phyloP scores from a whole-genome alignment of 2,888 invertebrate species.

The Drosophila mayaguana region DNA sequence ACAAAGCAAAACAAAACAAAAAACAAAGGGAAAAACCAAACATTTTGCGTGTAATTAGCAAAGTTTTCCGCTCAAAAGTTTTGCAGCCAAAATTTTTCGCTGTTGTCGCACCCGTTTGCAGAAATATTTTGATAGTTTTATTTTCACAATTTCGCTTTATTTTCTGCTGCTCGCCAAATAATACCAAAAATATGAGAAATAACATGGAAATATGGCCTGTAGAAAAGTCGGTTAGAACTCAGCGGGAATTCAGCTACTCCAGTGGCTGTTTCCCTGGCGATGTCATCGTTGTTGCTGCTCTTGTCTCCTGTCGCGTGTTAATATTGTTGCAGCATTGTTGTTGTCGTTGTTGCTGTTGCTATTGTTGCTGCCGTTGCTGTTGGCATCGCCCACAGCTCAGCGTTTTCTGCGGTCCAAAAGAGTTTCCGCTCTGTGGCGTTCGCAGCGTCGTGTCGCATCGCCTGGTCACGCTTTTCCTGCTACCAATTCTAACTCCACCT shows the following conservation, averaged over 20 bases:
- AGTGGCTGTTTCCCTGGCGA: constrained; percentile 22
- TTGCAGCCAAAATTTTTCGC: constrained; percentile 53
- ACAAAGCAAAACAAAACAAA: too few relatives aligned
- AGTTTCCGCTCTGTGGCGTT: constrained; percentile 64
- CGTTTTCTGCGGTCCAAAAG: constrained; percentile 63
- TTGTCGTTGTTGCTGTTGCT: constrained; percentile 20
- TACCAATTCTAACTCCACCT: background rate
- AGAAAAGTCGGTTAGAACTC: constrained; percentile 22
- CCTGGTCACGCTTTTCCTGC: constrained; percentile 19
- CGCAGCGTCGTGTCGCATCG: constrained; percentile 23
- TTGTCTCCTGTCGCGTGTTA: constrained; percentile 25
- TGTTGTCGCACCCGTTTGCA: constrained; percentile 54
- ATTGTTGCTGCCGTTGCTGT: constrained; percentile 28
- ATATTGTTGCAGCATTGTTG: constrained; percentile 25
- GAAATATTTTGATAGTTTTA: constrained; percentile 49
- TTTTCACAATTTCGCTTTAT: constrained; percentile 4
- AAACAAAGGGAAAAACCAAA: constrained; percentile 47
- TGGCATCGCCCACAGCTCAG: constrained; percentile 57
- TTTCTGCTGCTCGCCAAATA: constrained; percentile 45
- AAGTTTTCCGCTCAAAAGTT: constrained; percentile 75
- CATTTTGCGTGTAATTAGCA: constrained; percentile 77
- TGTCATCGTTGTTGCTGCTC: constrained; percentile 20
- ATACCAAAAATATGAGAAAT: constrained; percentile 39
- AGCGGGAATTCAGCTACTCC: constrained; percentile 17
- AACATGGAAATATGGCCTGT: constrained; percentile 41